Evolutionary conservation across 30 jellyfish, hydroid and myxozoan genomes (phyloP).

Genomic region (Clytia hemisphaerica): DNA sequence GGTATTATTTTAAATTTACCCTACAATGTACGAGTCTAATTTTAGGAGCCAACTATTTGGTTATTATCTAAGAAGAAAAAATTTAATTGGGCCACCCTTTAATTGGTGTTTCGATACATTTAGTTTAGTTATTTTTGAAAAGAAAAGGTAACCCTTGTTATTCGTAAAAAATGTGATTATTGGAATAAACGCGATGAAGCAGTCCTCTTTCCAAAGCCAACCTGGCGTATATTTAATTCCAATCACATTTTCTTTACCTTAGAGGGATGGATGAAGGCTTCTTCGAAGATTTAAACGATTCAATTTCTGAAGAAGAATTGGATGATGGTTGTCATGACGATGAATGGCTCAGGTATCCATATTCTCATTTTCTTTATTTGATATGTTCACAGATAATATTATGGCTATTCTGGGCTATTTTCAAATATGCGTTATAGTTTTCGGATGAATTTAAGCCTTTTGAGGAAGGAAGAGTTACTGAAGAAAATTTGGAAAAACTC

Average conservation of each 20-base stretch:
- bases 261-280: constrained; percentile 25
- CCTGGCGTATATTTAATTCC: not conserved
- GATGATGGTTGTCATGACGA: constrained; percentile 3
- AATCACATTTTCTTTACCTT: not conserved
- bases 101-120: too few relatives aligned
- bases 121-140: too few relatives aligned
- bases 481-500: not conserved
- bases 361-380: not conserved
- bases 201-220: too few relatives aligned
- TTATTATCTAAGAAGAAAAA: too few relatives aligned
- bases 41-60: too few relatives aligned
- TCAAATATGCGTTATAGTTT: not conserved
- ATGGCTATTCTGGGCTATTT: too few relatives aligned
- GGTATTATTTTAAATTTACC: too few relatives aligned
- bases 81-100: too few relatives aligned
- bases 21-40: too few relatives aligned
- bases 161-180: too few relatives aligned
- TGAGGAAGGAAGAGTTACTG: not conserved
- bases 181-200: too few relatives aligned
- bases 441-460: not conserved
- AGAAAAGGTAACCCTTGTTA: too few relatives aligned
- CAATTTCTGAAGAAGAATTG: not conserved
- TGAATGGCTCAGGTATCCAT: not conserved
- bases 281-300: constrained; percentile 15
- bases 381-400: not conserved